These are phyloP conservation scores for Charadrius vociferus DNA, from an alignment of 2,113 vertebrate genomes.

Conservation along the genomic window DNA sequence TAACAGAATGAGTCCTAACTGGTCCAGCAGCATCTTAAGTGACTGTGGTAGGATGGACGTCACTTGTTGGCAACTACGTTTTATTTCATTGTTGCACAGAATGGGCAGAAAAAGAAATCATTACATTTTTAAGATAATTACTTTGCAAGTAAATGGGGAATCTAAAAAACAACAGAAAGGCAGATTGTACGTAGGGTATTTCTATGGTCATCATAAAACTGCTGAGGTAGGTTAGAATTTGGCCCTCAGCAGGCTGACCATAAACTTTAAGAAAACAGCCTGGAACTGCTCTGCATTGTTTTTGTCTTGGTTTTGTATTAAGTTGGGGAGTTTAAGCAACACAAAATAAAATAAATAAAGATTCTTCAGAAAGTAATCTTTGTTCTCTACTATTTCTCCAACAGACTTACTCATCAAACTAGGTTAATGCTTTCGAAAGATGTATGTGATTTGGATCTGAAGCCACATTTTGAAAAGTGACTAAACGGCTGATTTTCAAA, in stretches of 20 bases:
- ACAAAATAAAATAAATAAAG: not conserved
- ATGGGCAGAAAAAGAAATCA: not conserved
- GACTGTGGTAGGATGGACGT: not conserved
- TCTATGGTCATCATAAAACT: not conserved
- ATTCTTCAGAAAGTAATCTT: not conserved
- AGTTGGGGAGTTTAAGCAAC: not conserved
- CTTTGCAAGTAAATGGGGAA: not conserved
- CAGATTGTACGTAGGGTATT: not conserved
- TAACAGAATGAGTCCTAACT: not conserved
- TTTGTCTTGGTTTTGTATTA: not conserved
- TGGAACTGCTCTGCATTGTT: not conserved
- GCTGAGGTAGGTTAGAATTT: not conserved
- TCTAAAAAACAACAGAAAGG: not conserved
- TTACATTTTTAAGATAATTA: not conserved
- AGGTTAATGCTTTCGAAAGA: not conserved
- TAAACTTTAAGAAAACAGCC: not conserved
- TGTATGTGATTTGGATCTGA: not conserved
- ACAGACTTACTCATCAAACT: not conserved
- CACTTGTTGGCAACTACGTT: not conserved
- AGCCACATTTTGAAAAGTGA: conserved; percentile 8
- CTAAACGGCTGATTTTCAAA: conserved; percentile 39
- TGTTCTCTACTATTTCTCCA: not conserved
- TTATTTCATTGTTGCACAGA: not conserved
- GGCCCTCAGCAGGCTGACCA: not conserved
- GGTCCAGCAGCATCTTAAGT: not conserved